phyloP scores from a whole-genome alignment of 2,797 vertebrate species.

The Microctenopoma stevenorrisi region DNA sequence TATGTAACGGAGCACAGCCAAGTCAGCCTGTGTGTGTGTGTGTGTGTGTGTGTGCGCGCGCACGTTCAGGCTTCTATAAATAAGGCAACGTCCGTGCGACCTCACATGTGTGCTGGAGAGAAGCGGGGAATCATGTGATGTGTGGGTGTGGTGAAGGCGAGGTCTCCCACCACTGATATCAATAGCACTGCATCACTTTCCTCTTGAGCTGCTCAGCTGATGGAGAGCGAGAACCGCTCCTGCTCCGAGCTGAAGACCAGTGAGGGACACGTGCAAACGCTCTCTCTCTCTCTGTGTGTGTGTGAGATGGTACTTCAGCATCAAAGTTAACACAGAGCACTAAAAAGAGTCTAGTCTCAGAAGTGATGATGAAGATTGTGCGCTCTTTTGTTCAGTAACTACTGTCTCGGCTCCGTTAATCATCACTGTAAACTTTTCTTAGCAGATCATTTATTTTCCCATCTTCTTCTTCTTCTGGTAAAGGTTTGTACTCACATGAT shows the following conservation, averaged over 20 bases:
- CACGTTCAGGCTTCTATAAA: conserved; percentile 57
- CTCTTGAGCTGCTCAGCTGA: conserved; percentile 35
- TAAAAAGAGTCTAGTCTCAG: no score
- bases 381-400: no score
- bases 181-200: conserved; percentile 35
- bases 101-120: conserved; percentile 18
- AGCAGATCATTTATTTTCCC: no score
- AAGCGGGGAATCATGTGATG: conserved; percentile 49
- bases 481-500: no score
- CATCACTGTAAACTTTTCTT: no score
- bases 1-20: conserved; percentile 68
- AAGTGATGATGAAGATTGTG: no score
- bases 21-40: conserved; percentile 29
- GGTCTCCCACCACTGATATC: conserved; percentile 53
- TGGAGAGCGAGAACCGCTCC: neutral
- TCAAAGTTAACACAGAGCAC: no score
- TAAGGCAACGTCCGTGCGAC: conserved; percentile 32
- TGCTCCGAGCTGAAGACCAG: neutral
- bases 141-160: conserved; percentile 45
- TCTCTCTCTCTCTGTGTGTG: no score
- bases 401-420: no score
- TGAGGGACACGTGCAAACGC: conserved; percentile 12
- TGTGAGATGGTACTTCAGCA: no score
- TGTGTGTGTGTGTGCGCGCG: conserved; percentile 26
- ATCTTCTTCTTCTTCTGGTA: no score